Evolutionary conservation across 2,113 vertebrate genomes (phyloP), one percentile per base, ranked within the genome.

Genomic region (Australoheros scitulus): DNA sequence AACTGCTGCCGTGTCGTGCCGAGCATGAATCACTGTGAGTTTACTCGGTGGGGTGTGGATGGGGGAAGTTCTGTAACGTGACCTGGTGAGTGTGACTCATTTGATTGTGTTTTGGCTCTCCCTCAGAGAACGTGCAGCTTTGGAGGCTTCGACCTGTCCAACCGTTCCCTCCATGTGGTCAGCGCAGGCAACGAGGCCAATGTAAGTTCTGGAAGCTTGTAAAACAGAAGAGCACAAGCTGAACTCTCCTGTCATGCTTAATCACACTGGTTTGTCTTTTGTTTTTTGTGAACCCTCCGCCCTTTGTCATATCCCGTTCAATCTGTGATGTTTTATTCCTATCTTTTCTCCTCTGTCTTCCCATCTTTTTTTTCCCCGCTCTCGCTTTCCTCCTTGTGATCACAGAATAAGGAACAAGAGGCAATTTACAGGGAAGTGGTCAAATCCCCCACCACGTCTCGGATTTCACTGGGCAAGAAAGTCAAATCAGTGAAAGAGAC

Each of bases 401-500:
- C 41, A 4, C 93, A 97, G 97, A 94, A 94, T 83, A 98, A 98
- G 94, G 97, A 98, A 58, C 96, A 97, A 81, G 97, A 99, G 85
- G 96, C 97, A 50, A 94, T 97, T 78, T 98, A 99, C 94, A 97
- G 97, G 88, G 98, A 98, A 78, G 96, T 97, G 79, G 96, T 98
- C 87, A 99, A 99, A 87, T 99, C 98, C 13, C 98, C 98, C 26
- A 96, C 96, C 18, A 97, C 97, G 2, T 98, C 98, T 29, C 96
- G 98, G 68, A 99, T 99, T 91, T 99, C 98, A 55, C 96, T 99
- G 78, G 98, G 98, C 70, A 99, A 98, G 95, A 99, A 99, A 93
- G 98, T 99, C 91, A 99, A 98, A 89, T 99, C 98, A 1, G 98
- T 99, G 61, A 99, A 99, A 92, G 98, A 99, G 94, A 99, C 98